Evolutionary conservation across 2,888 invertebrate genomes (phyloP).

Genomic region (Arge pagana): DNA sequence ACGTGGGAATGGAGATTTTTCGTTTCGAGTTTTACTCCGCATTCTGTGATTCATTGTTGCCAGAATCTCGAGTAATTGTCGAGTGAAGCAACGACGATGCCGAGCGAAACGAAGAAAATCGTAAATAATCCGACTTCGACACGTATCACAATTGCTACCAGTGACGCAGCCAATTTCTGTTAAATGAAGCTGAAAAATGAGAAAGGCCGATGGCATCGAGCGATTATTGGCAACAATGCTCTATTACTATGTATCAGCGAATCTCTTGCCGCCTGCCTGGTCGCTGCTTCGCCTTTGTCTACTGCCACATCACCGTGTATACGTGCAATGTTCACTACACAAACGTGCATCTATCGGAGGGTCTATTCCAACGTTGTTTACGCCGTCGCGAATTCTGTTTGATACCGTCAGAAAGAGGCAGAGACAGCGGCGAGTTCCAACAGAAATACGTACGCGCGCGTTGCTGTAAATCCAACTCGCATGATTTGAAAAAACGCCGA

Average conservation of each 20-base stretch:
- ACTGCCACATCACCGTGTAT: background rate
- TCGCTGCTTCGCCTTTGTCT: constrained; percentile 35
- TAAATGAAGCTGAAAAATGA: constrained; percentile 52
- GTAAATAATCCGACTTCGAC: too few species aligned
- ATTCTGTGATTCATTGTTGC: too few species aligned
- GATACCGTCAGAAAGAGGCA: constrained; percentile 1
- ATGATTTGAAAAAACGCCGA: too few species aligned
- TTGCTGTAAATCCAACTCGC: too few species aligned
- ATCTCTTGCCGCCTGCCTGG: constrained; percentile 50
- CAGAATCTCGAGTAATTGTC: too few species aligned
- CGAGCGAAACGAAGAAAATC: too few species aligned
- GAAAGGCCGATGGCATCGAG: constrained; percentile 41
- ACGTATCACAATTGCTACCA: too few species aligned
- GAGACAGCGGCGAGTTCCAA: constrained; percentile 10
- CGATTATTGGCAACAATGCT: constrained; percentile 57
- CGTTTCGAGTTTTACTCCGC: too few species aligned
- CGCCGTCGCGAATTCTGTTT: constrained; percentile 26
- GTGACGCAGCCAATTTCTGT: constrained; percentile 38
- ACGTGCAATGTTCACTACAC: constrained; percentile 14
- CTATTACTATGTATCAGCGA: constrained; percentile 57
- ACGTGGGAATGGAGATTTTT: too few species aligned
- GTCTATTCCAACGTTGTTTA: constrained; percentile 41
- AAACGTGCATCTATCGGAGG: constrained; percentile 42
- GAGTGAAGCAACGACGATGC: too few species aligned
- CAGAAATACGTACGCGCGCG: background rate